These are phyloP conservation scores for Callithrix jacchus DNA, from an alignment of 2,113 vertebrate species.

Conservation along the genomic window DNA sequence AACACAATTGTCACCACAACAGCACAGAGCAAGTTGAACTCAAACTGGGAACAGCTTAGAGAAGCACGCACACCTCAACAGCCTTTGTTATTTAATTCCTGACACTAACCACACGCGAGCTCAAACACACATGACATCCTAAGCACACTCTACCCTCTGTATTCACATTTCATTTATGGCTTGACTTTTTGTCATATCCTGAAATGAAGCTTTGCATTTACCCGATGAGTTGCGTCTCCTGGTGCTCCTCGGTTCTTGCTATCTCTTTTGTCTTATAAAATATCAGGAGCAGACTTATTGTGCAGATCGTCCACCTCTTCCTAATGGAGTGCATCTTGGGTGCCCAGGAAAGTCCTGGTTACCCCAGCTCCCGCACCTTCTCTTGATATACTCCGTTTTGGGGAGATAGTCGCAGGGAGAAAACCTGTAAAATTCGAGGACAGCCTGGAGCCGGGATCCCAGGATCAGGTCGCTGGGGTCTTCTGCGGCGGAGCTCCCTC, in stretches of 20 bases:
- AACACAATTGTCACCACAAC: background rate
- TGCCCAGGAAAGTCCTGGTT: constrained; percentile 70
- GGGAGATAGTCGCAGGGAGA: background rate
- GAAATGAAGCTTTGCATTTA: constrained; percentile 79
- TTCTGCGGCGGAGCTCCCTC: background rate
- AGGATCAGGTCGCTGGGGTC: constrained; percentile 30
- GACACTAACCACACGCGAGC: background rate
- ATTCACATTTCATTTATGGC: background rate
- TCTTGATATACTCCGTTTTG: constrained; percentile 70
- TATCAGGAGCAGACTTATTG: constrained; percentile 91
- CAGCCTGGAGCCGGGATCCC: constrained; percentile 54
- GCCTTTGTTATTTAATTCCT: constrained; percentile 72
- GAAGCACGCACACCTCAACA: constrained; percentile 25
- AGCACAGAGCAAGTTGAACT: constrained; percentile 62
- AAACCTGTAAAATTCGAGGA: constrained; percentile 29
- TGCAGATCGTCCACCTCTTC: constrained; percentile 91
- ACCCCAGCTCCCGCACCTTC: constrained; percentile 77
- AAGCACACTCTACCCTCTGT: background rate
- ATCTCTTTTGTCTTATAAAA: constrained; percentile 93
- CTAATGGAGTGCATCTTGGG: constrained; percentile 89
- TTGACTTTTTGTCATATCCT: constrained; percentile 53
- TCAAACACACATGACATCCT: background rate
- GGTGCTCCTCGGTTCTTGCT: constrained; percentile 87
- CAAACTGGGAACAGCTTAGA: background rate
- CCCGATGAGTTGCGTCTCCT: constrained; percentile 86